A percentile compares a stretch with the other conserved stretches of the same genome.
Conservation (phyloP, 2,888 invertebrate species). For the Drosophila yooni region DNA sequence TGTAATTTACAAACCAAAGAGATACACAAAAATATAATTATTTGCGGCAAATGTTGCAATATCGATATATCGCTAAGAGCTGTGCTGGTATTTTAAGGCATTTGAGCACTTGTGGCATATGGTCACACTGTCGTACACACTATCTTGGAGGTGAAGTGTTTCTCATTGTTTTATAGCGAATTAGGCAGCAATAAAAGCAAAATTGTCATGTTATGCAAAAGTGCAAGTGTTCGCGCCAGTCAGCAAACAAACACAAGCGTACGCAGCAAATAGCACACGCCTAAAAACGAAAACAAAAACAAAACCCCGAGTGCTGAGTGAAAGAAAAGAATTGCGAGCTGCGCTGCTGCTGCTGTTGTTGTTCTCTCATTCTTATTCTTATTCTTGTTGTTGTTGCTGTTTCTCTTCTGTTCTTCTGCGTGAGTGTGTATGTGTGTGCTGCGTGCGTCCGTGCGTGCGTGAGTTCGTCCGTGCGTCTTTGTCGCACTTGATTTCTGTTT, state of each 20-base stretch:
- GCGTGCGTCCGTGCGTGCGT: constrained; percentile 45
- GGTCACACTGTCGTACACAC: constrained; percentile 44
- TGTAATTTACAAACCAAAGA: not conserved
- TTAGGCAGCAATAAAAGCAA: constrained; percentile 49
- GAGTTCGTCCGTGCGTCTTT: constrained; percentile 35
- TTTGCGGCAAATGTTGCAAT: not conserved
- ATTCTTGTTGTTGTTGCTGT: constrained; percentile 43
- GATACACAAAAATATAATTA: not conserved
- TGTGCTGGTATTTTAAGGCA: constrained; percentile 3
- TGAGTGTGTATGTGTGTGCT: constrained; percentile 38
- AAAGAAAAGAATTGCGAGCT: constrained; percentile 53
- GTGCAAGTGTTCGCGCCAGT: constrained; percentile 53
- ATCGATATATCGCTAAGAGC: constrained; percentile 50
- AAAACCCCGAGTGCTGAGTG: constrained; percentile 34
- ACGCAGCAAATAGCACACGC: constrained; percentile 22
- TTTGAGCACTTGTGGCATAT: constrained; percentile 23
- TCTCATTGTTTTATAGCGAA: constrained; percentile 61
- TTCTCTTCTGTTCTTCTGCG: constrained; percentile 5
- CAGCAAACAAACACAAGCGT: constrained; percentile 23
- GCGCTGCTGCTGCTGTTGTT: constrained; percentile 53
- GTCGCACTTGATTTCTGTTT: constrained; percentile 54
- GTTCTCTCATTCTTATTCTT: constrained; percentile 20
- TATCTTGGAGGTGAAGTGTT: constrained; percentile 60
- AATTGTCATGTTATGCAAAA: constrained; percentile 49
- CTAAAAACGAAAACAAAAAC: constrained; percentile 27